Evolutionary conservation across 2,888 invertebrate species (phyloP).

Genomic region (Drosophila subquinaria): DNA sequence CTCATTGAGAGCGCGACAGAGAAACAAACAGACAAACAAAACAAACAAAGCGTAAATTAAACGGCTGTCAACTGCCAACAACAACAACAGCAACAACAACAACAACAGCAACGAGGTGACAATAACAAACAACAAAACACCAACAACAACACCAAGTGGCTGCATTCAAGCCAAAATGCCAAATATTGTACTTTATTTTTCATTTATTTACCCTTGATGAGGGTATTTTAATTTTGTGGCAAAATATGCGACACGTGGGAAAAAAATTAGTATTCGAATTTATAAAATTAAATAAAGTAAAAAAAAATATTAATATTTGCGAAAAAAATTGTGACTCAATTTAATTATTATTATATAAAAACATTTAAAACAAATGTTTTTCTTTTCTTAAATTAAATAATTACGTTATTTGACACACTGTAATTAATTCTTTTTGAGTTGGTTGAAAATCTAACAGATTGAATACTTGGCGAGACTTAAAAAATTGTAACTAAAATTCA

Average conservation of each 20-base stretch:
- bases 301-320: too few relatives aligned
- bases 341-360: too few relatives aligned
- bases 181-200: conserved; percentile 29
- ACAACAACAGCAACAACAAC: conserved; percentile 40
- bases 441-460: too few relatives aligned
- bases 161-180: conserved; percentile 58
- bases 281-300: too few relatives aligned
- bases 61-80: conserved; percentile 72
- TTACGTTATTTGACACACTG: too few relatives aligned
- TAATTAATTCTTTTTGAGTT: too few relatives aligned
- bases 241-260: neutral
- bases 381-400: too few relatives aligned
- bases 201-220: neutral
- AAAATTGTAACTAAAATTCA: too few relatives aligned
- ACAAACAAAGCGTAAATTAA: conserved; percentile 82
- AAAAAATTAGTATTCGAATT: too few relatives aligned
- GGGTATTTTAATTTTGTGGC: neutral
- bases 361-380: too few relatives aligned
- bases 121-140: conserved; percentile 24
- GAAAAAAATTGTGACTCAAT: too few relatives aligned
- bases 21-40: conserved; percentile 49
- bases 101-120: conserved; percentile 46
- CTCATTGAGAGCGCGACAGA: conserved; percentile 62
- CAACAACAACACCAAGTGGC: conserved; percentile 45
- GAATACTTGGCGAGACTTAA: too few relatives aligned